phyloP scores from a whole-genome alignment of 2,888 invertebrate genomes.

The Aspidapion aeneum region DNA sequence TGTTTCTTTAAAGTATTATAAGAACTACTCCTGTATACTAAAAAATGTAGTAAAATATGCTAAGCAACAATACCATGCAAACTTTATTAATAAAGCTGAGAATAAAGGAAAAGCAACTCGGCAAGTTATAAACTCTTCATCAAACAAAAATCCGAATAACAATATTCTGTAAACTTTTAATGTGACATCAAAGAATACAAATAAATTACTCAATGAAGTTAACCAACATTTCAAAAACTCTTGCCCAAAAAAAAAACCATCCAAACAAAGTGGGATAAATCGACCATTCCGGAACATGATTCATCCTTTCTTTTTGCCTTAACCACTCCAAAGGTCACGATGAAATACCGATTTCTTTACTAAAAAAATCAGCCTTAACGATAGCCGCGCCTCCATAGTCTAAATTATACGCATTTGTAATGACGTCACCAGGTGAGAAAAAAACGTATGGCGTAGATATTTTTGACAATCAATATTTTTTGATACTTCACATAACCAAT shows the following conservation, averaged over 20 bases:
- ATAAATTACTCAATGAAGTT: background rate
- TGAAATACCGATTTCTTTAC: slow-evolving; percentile 4
- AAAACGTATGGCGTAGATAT: too few species aligned
- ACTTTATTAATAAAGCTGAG: background rate
- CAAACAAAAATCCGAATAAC: background rate
- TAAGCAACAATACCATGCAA: background rate
- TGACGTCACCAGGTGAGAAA: too few species aligned
- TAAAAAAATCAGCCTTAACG: slow-evolving; percentile 1
- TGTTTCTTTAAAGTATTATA: background rate
- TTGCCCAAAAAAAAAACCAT: background rate
- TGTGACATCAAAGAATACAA: background rate
- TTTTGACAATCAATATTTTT: too few species aligned
- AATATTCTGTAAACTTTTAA: background rate
- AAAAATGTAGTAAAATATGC: background rate
- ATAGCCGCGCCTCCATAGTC: background rate
- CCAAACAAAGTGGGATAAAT: background rate
- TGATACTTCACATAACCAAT: too few species aligned
- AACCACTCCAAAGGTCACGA: slow-evolving; percentile 2
- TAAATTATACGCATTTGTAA: background rate
- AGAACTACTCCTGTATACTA: background rate
- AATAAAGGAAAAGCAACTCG: background rate
- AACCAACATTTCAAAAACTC: background rate
- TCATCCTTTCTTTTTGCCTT: background rate
- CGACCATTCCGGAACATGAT: background rate
- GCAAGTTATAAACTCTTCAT: background rate